Conservation (phyloP, 2,797 vertebrate genomes). For the Eupleurogrammus muticus region DNA sequence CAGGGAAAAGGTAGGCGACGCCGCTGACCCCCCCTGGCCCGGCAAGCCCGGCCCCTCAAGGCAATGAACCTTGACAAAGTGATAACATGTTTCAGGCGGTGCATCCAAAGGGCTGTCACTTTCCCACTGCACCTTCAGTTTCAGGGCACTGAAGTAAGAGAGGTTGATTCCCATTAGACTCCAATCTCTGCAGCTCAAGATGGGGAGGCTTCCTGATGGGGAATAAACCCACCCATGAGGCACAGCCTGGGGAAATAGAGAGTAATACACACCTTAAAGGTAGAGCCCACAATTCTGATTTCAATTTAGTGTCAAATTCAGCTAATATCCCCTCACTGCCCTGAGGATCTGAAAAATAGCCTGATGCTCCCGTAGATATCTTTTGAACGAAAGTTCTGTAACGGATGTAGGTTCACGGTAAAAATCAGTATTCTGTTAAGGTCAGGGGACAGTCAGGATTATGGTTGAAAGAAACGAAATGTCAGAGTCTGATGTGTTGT, state of each 20-base stretch:
- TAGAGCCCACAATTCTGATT: too few relatives aligned
- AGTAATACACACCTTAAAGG: conserved; percentile 4
- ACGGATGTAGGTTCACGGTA: too few relatives aligned
- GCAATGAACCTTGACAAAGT: conserved; percentile 36
- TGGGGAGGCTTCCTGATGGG: conserved; percentile 14
- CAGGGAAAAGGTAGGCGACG: conserved; percentile 35
- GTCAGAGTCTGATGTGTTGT: too few relatives aligned
- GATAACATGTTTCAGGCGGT: conserved; percentile 58
- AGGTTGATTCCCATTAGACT: conserved; percentile 54
- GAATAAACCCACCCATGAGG: conserved; percentile 26
- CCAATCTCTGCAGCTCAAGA: conserved; percentile 49
- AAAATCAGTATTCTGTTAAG: too few relatives aligned
- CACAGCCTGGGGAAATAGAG: conserved; percentile 7
- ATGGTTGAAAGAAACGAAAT: not conserved
- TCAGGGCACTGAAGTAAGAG: conserved; percentile 30
- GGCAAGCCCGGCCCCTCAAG: conserved; percentile 14
- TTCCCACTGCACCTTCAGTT: conserved; percentile 5
- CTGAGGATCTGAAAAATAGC: too few relatives aligned
- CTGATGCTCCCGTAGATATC: too few relatives aligned
- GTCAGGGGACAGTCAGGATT: too few relatives aligned
- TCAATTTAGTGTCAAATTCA: too few relatives aligned
- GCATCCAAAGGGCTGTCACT: conserved; percentile 62
- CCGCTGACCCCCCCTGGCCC: not conserved
- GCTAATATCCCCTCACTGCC: too few relatives aligned
- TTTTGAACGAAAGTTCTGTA: too few relatives aligned